Evolutionary conservation across 1,140 invertebrate genomes (phyloP).

Genomic region (Theocolax elegans): DNA sequence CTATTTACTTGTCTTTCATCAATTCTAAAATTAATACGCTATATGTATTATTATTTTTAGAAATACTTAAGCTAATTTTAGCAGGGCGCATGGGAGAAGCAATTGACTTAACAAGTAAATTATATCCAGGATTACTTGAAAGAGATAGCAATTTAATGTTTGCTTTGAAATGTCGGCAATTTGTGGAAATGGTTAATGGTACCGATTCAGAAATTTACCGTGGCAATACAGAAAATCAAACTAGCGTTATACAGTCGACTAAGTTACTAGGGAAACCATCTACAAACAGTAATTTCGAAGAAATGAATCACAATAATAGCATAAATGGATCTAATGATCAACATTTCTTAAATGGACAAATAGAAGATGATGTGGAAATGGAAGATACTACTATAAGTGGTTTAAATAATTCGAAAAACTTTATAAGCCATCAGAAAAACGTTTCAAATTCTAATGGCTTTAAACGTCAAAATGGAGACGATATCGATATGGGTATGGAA

Average conservation of each 20-base stretch:
- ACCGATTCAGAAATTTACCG: conserved; percentile 78
- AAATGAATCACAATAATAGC: conserved; percentile 51
- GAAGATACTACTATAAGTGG: conserved; percentile 57
- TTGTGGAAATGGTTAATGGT: conserved; percentile 94
- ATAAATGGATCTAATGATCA: conserved; percentile 60
- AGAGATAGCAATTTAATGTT: conserved; percentile 91
- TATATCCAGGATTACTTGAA: conserved; percentile 92
- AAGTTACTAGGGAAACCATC: conserved; percentile 64
- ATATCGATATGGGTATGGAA: conserved; percentile 74
- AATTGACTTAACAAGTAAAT: conserved; percentile 86
- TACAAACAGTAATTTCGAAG: conserved; percentile 8
- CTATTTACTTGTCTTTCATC: background rate
- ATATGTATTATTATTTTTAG: conserved; percentile 66
- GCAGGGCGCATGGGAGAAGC: conserved; percentile 94
- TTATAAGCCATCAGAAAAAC: conserved; percentile 77
- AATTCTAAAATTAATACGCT: background rate
- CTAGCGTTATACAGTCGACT: conserved; percentile 80
- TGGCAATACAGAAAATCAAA: conserved; percentile 70
- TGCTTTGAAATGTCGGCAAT: conserved; percentile 95
- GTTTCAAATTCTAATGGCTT: conserved; percentile 65
- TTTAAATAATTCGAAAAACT: conserved; percentile 58
- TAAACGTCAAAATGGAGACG: conserved; percentile 69
- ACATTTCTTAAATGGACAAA: conserved; percentile 62
- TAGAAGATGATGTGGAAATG: conserved; percentile 66
- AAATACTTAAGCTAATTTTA: conserved; percentile 92